phyloP scores from a whole-genome alignment of 2,113 vertebrate species.

The Sceloporus tristichus region DNA sequence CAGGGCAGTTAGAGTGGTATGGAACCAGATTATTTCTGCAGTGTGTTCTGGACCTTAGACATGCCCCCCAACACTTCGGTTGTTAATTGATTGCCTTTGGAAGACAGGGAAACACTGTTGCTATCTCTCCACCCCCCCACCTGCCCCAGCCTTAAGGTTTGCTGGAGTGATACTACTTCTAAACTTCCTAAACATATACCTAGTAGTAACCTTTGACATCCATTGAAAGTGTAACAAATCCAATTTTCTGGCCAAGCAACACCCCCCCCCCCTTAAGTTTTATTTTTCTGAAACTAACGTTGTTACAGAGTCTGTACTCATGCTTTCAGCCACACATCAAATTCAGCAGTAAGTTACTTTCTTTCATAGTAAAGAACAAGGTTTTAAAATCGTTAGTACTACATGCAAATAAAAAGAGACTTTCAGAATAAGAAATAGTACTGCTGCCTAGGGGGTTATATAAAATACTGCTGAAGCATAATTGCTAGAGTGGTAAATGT shows the following conservation, averaged over 20 bases:
- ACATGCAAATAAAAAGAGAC: not conserved
- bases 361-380: not conserved
- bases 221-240: not conserved
- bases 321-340: not conserved
- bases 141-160: not conserved
- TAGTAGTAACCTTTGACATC: not conserved
- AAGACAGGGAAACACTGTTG: not conserved
- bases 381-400: not conserved
- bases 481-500: not conserved
- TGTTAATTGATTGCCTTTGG: not conserved
- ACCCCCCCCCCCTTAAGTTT: not conserved
- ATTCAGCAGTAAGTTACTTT: not conserved
- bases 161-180: no score
- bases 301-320: not conserved
- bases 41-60: no score
- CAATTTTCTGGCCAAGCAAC: not conserved
- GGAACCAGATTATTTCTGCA: no score
- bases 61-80: not conserved
- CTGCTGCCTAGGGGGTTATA: not conserved
- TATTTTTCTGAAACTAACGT: not conserved
- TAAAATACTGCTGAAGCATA: conserved; percentile 10
- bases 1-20: no score
- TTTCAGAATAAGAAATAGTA: not conserved
- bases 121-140: not conserved
- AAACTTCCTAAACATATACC: not conserved